A percentile compares a stretch with the other conserved stretches of the same genome.
Evolutionary conservation across 2,797 vertebrate genomes (phyloP).

Genomic region (Ctenochaetus hawaiiensis): DNA sequence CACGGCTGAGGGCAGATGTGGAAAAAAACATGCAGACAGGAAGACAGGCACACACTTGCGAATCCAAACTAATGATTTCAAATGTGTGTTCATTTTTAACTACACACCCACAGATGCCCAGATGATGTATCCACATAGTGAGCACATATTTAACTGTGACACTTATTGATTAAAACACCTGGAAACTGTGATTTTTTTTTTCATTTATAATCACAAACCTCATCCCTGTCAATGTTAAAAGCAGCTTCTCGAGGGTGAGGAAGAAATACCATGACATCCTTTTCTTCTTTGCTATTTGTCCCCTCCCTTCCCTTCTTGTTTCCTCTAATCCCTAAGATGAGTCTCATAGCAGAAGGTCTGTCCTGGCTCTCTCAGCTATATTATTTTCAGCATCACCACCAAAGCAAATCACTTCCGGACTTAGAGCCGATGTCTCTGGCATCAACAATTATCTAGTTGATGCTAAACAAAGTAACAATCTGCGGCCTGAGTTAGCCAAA

Average conservation of each 20-base stretch:
- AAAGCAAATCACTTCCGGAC: slow-evolving; percentile 35
- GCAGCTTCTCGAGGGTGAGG: slow-evolving; percentile 5
- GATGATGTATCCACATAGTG: background rate
- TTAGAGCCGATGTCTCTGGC: slow-evolving; percentile 35
- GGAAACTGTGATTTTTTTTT: background rate
- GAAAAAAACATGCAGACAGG: slow-evolving; percentile 49
- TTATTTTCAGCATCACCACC: slow-evolving; percentile 41
- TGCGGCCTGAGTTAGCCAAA: slow-evolving; percentile 1
- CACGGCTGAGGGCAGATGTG: slow-evolving; percentile 37
- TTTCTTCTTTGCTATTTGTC: slow-evolving; percentile 1
- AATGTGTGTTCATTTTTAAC: slow-evolving; percentile 6
- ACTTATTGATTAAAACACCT: slow-evolving; percentile 1
- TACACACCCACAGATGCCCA: slow-evolving; percentile 7
- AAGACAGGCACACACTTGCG: background rate
- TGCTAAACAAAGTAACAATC: slow-evolving; percentile 33
- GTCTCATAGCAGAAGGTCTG: slow-evolving; percentile 44
- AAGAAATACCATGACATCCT: background rate
- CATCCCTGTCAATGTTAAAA: background rate
- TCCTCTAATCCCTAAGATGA: slow-evolving; percentile 26
- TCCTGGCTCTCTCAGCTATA: slow-evolving; percentile 35
- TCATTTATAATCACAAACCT: background rate
- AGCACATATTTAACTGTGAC: background rate
- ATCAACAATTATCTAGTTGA: slow-evolving; percentile 20
- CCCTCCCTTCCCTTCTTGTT: slow-evolving; percentile 1
- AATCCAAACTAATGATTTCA: slow-evolving; percentile 28